A percentile compares a stretch with the other conserved stretches of the same genome.
Evolutionary conservation across 2,113 vertebrate species (phyloP).

Genomic region (Catharus minimus): DNA sequence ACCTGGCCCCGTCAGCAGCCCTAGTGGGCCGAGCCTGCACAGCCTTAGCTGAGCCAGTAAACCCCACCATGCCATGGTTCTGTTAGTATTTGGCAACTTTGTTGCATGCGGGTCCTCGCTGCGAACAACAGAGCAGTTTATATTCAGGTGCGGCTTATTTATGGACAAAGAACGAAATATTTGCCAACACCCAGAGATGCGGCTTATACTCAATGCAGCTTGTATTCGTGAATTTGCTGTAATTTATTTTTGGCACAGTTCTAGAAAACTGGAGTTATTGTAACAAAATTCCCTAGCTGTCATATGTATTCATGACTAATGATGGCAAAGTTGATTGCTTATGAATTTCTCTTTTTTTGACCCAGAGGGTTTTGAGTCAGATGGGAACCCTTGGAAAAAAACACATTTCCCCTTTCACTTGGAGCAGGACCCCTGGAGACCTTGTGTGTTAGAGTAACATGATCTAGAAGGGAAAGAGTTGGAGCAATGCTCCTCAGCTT

Average conservation of each 20-base stretch:
- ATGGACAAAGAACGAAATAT: too few species aligned
- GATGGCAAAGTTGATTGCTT: neutral
- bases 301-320: neutral
- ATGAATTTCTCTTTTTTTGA: neutral
- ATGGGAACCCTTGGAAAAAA: neutral
- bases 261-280: neutral
- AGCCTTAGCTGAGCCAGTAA: too few species aligned
- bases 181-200: too few species aligned
- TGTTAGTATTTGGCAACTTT: too few species aligned
- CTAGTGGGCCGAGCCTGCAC: too few species aligned
- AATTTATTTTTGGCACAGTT: neutral
- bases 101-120: too few species aligned
- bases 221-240: too few species aligned
- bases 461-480: neutral
- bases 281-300: neutral
- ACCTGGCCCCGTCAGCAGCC: too few species aligned
- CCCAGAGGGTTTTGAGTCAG: neutral
- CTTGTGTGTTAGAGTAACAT: neutral
- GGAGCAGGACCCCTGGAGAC: neutral
- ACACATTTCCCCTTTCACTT: neutral
- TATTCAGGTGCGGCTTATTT: too few species aligned
- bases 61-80: too few species aligned
- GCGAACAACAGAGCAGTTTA: too few species aligned
- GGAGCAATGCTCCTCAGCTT: neutral
- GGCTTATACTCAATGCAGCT: too few species aligned